phyloP scores from a whole-genome alignment of 1,140 invertebrate species.

The Pogonomyrmex californicus region DNA sequence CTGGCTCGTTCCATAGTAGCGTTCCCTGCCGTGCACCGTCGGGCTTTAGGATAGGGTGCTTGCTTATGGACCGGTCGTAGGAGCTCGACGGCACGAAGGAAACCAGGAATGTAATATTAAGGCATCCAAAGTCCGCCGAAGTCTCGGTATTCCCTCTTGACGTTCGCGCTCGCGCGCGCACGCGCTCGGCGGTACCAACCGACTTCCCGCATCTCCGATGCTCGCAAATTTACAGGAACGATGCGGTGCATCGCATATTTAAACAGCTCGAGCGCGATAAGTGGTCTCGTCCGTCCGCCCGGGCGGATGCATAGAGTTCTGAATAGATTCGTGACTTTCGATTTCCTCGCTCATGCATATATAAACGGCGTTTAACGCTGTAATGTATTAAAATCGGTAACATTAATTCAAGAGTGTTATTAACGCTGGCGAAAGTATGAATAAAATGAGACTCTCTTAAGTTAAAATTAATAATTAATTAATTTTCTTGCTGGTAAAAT shows the following conservation, averaged over 20 bases:
- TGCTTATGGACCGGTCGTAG: slow-evolving; percentile 73
- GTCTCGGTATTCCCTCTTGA: slow-evolving; percentile 76
- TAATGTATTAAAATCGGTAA: not conserved
- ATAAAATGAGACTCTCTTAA: not conserved
- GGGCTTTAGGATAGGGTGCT: slow-evolving; percentile 58
- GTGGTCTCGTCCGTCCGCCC: slow-evolving; percentile 50
- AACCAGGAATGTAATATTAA: slow-evolving; percentile 83
- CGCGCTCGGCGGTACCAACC: slow-evolving; percentile 6
- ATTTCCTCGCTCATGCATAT: slow-evolving; percentile 8
- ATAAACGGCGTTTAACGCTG: not conserved
- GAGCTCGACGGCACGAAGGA: slow-evolving; percentile 75
- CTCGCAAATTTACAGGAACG: slow-evolving; percentile 71
- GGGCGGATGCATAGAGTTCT: slow-evolving; percentile 27
- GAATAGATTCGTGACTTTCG: slow-evolving; percentile 50
- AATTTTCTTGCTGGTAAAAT: not conserved
- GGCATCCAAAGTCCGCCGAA: slow-evolving; percentile 77
- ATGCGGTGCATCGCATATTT: slow-evolving; percentile 64
- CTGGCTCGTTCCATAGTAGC: slow-evolving; percentile 44
- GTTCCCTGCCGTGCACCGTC: slow-evolving; percentile 39
- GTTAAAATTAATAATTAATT: not conserved
- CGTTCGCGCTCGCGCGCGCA: slow-evolving; percentile 17
- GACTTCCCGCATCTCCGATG: slow-evolving; percentile 61
- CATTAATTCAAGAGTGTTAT: not conserved
- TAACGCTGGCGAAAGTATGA: not conserved
- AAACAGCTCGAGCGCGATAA: slow-evolving; percentile 66